These are phyloP conservation scores for Lucinisca nassula DNA, from an alignment of 2,888 invertebrate species.

Conservation along the genomic window DNA sequence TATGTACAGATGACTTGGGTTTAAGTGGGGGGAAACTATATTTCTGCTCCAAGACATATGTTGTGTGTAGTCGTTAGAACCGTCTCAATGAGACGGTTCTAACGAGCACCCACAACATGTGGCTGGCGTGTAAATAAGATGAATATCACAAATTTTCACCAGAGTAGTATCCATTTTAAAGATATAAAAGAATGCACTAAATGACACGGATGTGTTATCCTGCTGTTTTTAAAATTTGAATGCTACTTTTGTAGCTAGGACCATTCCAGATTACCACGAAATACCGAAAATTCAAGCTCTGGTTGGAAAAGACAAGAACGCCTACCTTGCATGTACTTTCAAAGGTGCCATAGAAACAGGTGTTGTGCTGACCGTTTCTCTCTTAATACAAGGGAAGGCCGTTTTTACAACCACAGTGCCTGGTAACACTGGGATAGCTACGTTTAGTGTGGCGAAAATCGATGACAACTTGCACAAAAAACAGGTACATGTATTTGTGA, in stretches of 20 bases:
- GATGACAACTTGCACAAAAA: constrained; percentile 66
- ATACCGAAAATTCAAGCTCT: constrained; percentile 54
- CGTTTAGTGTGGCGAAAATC: constrained; percentile 68
- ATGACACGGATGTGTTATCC: too few species aligned
- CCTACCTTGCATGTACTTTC: constrained; percentile 70
- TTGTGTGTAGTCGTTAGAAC: too few species aligned
- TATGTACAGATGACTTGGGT: too few species aligned
- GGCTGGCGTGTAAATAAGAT: too few species aligned
- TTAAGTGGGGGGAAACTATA: too few species aligned
- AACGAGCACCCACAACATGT: too few species aligned
- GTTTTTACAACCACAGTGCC: constrained; percentile 43
- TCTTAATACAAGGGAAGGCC: constrained; percentile 57
- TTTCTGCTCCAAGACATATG: too few species aligned
- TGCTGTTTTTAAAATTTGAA: too few species aligned
- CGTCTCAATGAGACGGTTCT: too few species aligned
- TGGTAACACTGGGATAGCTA: constrained; percentile 57
- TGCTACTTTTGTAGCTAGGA: constrained; percentile 42
- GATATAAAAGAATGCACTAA: too few species aligned
- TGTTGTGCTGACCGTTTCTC: constrained; percentile 64
- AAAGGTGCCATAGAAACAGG: constrained; percentile 44
- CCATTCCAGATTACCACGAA: constrained; percentile 64
- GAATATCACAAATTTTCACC: too few species aligned
- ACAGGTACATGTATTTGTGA: constrained; percentile 67
- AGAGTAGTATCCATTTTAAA: too few species aligned
- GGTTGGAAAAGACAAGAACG: constrained; percentile 60